phyloP scores from a whole-genome alignment of 2,888 invertebrate genomes.

The Meganola albula region DNA sequence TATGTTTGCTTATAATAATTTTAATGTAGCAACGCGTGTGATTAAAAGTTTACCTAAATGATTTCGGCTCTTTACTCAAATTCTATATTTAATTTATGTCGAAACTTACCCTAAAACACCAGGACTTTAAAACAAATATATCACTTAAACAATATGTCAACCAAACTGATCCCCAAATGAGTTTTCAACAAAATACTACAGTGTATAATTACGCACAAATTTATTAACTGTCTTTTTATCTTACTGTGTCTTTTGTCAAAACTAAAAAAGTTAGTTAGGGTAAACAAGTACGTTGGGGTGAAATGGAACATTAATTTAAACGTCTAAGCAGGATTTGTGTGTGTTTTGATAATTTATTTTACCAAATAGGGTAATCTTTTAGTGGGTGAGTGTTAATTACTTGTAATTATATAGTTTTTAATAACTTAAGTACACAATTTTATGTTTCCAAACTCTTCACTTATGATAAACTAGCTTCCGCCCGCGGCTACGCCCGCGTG shows the following conservation, averaged over 20 bases:
- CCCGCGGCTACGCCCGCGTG: too few species aligned
- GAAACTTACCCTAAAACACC: slow-evolving; percentile 9
- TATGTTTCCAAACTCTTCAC: too few species aligned
- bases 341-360: slow-evolving; percentile 47
- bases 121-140: slow-evolving; percentile 30
- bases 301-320: slow-evolving; percentile 62
- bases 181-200: slow-evolving; percentile 67
- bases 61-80: too few species aligned
- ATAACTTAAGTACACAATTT: too few species aligned
- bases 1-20: too few species aligned
- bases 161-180: slow-evolving; percentile 54
- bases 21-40: too few species aligned
- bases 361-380: slow-evolving; percentile 26
- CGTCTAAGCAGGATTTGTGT: slow-evolving; percentile 50
- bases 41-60: too few species aligned
- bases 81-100: too few species aligned
- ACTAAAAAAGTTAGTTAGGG: slow-evolving; percentile 16
- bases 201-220: slow-evolving; percentile 65
- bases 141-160: slow-evolving; percentile 22
- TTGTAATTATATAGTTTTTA: too few species aligned
- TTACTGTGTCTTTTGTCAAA: slow-evolving; percentile 38
- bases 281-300: slow-evolving; percentile 42
- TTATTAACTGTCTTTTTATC: slow-evolving; percentile 56
- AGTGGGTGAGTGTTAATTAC: slow-evolving; percentile 9
- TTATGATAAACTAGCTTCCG: too few species aligned